Base-by-base conservation (phyloP, 92 coral and sea anemone genomes). In the Phenganax stokvisi region DNA sequence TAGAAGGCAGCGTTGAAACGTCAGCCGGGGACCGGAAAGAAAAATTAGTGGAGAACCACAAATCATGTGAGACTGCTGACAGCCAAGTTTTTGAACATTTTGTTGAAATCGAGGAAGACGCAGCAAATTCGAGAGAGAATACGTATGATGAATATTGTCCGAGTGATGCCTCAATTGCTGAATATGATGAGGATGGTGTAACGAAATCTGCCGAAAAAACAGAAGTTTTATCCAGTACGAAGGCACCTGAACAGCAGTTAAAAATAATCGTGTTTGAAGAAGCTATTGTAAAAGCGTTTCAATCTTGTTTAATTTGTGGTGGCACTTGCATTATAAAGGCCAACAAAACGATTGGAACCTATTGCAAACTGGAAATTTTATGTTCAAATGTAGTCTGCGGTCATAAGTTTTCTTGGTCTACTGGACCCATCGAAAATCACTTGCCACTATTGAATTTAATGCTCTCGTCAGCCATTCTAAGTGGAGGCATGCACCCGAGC, bases 401-500 rank as follows among this genome's bases (percentile, higher is more conserved):
- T 64, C 37, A 20, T 17, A 3, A 12, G 7, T n/a, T 64, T n/a
- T 20, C 37, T 8, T 64, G 70, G 70, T 64, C 70, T 7, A 61
- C 67, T 61, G 17, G 25, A 12, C 67, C 67, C 47, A 37, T 37
- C 47, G 47, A 5, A 37, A 37, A 61, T 61, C 67, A 61, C 25
- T 15, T 61, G 67, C 67, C 67, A 12, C 12, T 20, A 2, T 6
- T 64, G 30, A 20, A 64, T 64, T 64, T 64, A 64, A 5, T 28
- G 70, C 10, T 64, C 9, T 3, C 70, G 0, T 64, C 70, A n/a
- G 8, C 70, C 9, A 64, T 17, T 64, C 7, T 64, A 3, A 20
- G 70, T 64, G 70, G 70, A 64, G 70, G 70, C 37, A 20, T 64
- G 47, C 70, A 64, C 31, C 31, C 70, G 20, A 64, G 31, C 17